phyloP scores from a whole-genome alignment of 2,113 vertebrate species.

The Crotalus helleri region DNA sequence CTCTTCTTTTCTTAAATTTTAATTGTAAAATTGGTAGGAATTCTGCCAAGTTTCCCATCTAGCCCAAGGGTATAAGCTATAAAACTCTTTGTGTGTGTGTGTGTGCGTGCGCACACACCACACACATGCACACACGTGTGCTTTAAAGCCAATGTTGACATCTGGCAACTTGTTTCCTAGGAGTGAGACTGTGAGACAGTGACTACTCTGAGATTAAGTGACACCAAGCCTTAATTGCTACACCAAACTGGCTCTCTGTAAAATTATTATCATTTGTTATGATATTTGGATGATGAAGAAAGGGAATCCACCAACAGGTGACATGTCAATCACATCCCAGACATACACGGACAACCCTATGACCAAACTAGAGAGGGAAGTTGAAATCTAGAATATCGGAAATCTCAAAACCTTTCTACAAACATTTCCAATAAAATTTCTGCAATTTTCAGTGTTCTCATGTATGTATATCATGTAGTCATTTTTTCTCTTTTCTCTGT shows the following conservation, averaged over 20 bases:
- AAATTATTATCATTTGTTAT: not conserved
- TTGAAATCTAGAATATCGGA: not conserved
- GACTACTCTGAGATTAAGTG: not conserved
- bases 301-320: not conserved
- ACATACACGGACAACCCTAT: not conserved
- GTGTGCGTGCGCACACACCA: rapidly evolving
- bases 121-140: no score
- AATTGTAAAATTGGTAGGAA: not conserved
- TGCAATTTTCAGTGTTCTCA: not conserved
- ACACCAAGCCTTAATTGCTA: not conserved
- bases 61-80: not conserved
- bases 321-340: not conserved
- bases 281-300: not conserved
- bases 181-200: not conserved
- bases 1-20: not conserved
- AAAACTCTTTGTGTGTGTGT: not conserved
- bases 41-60: not conserved
- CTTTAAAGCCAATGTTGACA: not conserved
- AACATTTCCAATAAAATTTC: not conserved
- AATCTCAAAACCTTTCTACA: not conserved
- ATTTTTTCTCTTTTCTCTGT: not conserved
- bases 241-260: not conserved
- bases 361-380: not conserved
- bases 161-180: not conserved
- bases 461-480: not conserved